phyloP scores from a whole-genome alignment of 1,140 invertebrate species.

The Aleiodes sp. region DNA sequence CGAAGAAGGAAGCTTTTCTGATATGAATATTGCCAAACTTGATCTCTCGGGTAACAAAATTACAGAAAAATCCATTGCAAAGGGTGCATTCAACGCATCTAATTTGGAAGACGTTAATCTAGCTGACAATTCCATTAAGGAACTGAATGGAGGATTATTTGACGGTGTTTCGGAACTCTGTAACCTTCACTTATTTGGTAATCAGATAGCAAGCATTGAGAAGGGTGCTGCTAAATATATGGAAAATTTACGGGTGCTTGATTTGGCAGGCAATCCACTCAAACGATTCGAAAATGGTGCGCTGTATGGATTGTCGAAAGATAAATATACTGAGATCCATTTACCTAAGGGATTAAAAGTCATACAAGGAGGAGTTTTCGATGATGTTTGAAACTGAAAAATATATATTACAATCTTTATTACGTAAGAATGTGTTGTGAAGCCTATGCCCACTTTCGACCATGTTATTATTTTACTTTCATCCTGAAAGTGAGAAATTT shows the following conservation, averaged over 20 bases:
- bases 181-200: conserved; percentile 41
- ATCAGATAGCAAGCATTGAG: conserved; percentile 38
- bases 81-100: conserved; percentile 35
- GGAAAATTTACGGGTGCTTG: conserved; percentile 34
- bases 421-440: no score
- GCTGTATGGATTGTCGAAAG: conserved; percentile 43
- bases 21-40: conserved; percentile 38
- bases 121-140: no score
- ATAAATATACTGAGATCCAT: conserved; percentile 30
- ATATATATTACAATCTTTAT: no score
- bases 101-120: no score
- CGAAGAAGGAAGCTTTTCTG: conserved; percentile 39
- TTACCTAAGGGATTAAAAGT: conserved; percentile 37
- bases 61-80: conserved; percentile 31
- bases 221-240: conserved; percentile 44
- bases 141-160: no score
- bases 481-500: no score
- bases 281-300: conserved; percentile 43
- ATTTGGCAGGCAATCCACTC: conserved; percentile 47
- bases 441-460: no score
- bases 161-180: no score
- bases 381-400: no score
- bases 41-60: conserved; percentile 45
- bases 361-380: conserved; percentile 47
- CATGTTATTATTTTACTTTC: no score